Conservation (phyloP, 2,888 invertebrate species). For the Loripinus fragilis region DNA sequence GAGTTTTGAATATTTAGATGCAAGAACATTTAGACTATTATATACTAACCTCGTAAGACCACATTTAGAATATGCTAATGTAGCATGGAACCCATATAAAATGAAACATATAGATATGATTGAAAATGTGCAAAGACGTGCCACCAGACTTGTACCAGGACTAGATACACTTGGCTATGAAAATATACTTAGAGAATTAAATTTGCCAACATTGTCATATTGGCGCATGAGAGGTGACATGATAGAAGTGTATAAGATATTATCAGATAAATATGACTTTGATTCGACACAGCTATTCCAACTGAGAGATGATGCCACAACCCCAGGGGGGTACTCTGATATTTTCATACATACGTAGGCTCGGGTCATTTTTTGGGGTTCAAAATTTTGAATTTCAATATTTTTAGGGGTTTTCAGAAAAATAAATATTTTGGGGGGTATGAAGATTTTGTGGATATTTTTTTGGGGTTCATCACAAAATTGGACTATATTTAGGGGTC, state of each 20-base stretch:
- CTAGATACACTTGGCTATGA: not conserved
- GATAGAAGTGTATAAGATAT: not conserved
- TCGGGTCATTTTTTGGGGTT: too few species aligned
- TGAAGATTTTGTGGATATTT: too few species aligned
- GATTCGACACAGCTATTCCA: too few species aligned
- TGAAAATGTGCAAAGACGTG: not conserved
- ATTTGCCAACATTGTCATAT: not conserved
- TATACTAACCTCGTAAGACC: not conserved
- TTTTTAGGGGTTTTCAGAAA: too few species aligned
- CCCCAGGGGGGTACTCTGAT: too few species aligned
- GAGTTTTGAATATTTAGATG: not conserved
- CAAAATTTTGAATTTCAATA: too few species aligned
- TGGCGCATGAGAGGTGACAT: not conserved
- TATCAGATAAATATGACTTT: not conserved
- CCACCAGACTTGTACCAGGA: not conserved
- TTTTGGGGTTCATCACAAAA: too few species aligned
- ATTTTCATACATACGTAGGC: too few species aligned
- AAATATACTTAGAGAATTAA: not conserved
- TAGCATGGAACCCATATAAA: not conserved
- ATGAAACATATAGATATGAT: not conserved
- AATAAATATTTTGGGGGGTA: too few species aligned
- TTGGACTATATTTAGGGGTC: too few species aligned
- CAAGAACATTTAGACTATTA: not conserved
- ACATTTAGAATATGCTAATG: not conserved
- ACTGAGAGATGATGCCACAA: too few species aligned